These are phyloP conservation scores for Nerophis lumbriciformis DNA, from an alignment of 2,113 vertebrate species.

Conservation along the genomic window DNA sequence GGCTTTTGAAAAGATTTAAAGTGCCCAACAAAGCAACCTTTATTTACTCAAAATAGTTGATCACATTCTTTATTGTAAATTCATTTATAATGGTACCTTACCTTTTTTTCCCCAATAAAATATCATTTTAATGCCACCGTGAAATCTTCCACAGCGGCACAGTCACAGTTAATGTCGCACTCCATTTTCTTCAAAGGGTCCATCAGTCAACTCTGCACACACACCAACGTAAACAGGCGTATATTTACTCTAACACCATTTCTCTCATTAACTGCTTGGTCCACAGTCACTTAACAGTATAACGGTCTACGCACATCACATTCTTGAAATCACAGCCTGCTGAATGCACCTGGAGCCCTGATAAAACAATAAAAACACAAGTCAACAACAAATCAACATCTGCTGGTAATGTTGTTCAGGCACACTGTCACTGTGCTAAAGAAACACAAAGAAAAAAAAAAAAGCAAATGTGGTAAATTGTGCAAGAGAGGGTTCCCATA, in stretches of 20 bases:
- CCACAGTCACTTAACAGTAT: constrained; percentile 58
- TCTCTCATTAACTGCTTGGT: constrained; percentile 22
- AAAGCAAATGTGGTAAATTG: constrained; percentile 45
- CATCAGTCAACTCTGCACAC: constrained; percentile 18
- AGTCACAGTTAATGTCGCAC: constrained; percentile 33
- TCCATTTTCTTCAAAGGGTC: constrained; percentile 31
- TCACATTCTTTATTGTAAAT: constrained; percentile 83
- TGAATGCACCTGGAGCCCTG: constrained; percentile 43
- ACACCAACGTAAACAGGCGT: neutral
- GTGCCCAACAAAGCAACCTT: neutral
- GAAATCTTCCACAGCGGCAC: constrained; percentile 16
- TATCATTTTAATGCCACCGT: constrained; percentile 17
- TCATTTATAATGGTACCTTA: constrained; percentile 67
- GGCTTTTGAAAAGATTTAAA: too few relatives aligned
- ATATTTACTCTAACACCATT: neutral
- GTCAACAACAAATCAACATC: constrained; percentile 30
- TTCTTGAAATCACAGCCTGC: constrained; percentile 61
- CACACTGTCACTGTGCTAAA: constrained; percentile 40
- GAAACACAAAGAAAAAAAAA: constrained; percentile 19
- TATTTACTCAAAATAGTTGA: constrained; percentile 1
- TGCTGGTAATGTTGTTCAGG: constrained; percentile 52
- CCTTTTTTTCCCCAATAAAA: constrained; percentile 45
- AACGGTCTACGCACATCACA: constrained; percentile 61
- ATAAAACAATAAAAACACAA: neutral
- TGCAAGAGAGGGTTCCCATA: constrained; percentile 54